Evolutionary conservation across 1,140 invertebrate genomes (phyloP), one percentile per base, ranked within the genome.

Genomic region (Diprion similis): DNA sequence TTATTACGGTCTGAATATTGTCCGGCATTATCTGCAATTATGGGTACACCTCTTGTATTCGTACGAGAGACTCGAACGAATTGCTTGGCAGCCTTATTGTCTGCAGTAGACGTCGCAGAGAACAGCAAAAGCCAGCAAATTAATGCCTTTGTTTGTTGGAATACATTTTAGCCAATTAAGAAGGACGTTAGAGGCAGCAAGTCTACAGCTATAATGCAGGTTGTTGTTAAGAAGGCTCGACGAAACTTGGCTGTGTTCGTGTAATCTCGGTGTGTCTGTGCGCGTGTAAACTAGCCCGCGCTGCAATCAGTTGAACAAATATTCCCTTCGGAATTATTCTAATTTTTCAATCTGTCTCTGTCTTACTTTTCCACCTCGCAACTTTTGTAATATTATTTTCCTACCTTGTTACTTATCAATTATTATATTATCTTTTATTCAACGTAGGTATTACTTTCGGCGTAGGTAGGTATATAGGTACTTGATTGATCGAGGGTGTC

Each of bases 91-190:
- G 11, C n/a, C 51, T 37, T 37, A 59, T 17, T 17, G 51, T 15
- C 24, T 37, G 24, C 24, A 6, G 24, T 37, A 6, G 24, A 37
- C 24, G 24, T 37, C 24, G 24, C n/a, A n/a, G n/a, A n/a, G n/a
- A n/a, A n/a, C n/a, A 15, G 48, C 10, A 51, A 15, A 51, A 51
- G 48, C 51, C 51, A 59, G 51, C 51, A 59, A 59, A 59, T 59
- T 59, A 59, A 59, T 59, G 51, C 51, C 51, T 59, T 59, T 59
- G 11, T 59, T 59, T 59, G 51, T 59, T 59, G 11, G 51, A 59
- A 59, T 59, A 59, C 51, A 17, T 59, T 59, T 59, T 9, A 59
- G 51, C 51, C 51, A 59, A 59, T 59, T 59, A 59, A 59, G 51
- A 59, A 59, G 11, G 51, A 59, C 11, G 9, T 59, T 59, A 37